Base-by-base conservation (phyloP, 1,140 invertebrate species). In the Brachionus plicatilis region DNA sequence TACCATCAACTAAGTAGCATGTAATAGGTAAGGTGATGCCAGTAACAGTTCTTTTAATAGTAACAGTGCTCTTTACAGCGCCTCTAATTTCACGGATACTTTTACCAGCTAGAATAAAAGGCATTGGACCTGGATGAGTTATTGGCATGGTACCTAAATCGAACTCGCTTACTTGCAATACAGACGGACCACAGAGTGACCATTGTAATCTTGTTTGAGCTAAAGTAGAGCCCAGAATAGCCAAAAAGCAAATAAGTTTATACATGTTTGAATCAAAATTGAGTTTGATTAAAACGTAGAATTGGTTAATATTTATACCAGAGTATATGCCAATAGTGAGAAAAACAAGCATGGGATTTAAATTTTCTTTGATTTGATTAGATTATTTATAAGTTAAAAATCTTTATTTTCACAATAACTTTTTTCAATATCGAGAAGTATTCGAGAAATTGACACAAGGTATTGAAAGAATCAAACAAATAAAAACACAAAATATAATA, bases 1-100 rank as follows among this genome's bases (percentile, higher is more conserved):
- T 29, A 6, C 82, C 82, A 72, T 68, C 24, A 9, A 83, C 82
- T n/a, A 83, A 68, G 47, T 83, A 83, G 24, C 82, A 83, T 29
- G 37, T 68, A 7, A 83, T 68, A 53, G 82, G 82, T 8, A 83
- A 45, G 14, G 37, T 47, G 45, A 83, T 27, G 11, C 82, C 82
- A 17, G 14, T 9, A 9, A 70, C 47, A 56, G 65, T 70, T 56
- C 82, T 53, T 50, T 17, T 45, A 7, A 83, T 83, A 7, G 66
- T 43, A 0, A 83, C 37, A 12, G 43, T 66, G 53, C 60, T 68
- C 45, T 47, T 68, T 45, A 70, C 82, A 70, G n/a, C 12, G 11
- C 82, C 82, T 47, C 20, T 83, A 20, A 83, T 83, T 24, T 43
- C 53, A 45, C 79, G 79, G 24, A 43, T 8, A 17, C 65, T 82